Evolutionary conservation across 2,797 vertebrate species (phyloP).

Genomic region (Rhodeus uyekii): DNA sequence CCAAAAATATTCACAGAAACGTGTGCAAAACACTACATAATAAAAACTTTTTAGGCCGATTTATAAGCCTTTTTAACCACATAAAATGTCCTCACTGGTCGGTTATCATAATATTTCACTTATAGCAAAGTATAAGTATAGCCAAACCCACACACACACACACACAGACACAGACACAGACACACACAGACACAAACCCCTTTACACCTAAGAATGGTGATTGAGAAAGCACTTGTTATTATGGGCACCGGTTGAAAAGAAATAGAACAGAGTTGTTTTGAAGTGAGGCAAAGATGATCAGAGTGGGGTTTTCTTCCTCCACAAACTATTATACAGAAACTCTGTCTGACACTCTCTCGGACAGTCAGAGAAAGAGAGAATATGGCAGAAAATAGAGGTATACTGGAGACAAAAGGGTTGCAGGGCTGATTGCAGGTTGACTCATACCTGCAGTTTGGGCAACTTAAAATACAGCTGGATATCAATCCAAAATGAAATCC

Average conservation of each 20-base stretch:
- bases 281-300: conserved; percentile 36
- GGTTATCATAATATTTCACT: no score
- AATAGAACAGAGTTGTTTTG: conserved; percentile 37
- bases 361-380: neutral
- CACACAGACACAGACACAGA: no score
- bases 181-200: conserved; percentile 1
- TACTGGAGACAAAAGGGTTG: neutral
- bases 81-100: no score
- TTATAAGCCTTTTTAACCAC: no score
- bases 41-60: no score
- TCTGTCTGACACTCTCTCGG: conserved; percentile 2
- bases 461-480: conserved; percentile 2
- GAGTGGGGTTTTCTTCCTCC: neutral
- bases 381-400: neutral
- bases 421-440: neutral
- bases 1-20: no score
- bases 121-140: no score
- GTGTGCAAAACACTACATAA: no score
- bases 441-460: conserved; percentile 2
- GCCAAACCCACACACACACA: neutral
- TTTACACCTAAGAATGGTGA: conserved; percentile 25
- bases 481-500: neutral
- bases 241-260: conserved; percentile 23
- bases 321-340: conserved; percentile 5
- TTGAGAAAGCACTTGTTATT: conserved; percentile 24